Evolutionary conservation across 2,113 vertebrate genomes (phyloP).

Genomic region (Phycodurus eques): DNA sequence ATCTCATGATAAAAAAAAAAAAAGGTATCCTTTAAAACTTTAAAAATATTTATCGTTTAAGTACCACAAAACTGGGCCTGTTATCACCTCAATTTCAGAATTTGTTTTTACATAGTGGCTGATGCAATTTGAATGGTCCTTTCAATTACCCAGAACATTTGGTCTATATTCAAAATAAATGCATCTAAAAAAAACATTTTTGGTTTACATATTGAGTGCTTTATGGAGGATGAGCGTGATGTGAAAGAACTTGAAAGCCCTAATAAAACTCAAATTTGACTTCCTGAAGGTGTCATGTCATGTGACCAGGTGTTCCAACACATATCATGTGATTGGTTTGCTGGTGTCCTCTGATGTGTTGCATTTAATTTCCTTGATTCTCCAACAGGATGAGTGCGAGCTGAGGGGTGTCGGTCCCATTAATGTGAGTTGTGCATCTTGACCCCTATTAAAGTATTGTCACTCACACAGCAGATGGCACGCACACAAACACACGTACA

Average conservation of each 20-base stretch:
- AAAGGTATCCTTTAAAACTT: too few species aligned
- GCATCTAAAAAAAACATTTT: too few species aligned
- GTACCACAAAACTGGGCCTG: too few species aligned
- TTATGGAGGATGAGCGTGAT: background rate
- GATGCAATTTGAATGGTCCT: too few species aligned
- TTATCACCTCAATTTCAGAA: too few species aligned
- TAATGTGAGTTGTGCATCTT: slow-evolving; percentile 69
- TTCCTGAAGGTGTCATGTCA: background rate
- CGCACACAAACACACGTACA: slow-evolving; percentile 21
- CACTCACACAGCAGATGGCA: slow-evolving; percentile 73
- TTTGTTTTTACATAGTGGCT: too few species aligned
- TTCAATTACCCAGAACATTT: too few species aligned
- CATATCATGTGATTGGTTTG: background rate
- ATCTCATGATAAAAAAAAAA: too few species aligned
- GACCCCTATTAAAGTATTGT: slow-evolving; percentile 75
- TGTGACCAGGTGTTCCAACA: background rate
- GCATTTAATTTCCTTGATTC: slow-evolving; percentile 62
- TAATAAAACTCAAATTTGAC: background rate
- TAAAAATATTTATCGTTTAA: too few species aligned
- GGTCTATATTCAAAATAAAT: too few species aligned
- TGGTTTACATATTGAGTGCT: too few species aligned
- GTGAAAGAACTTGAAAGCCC: background rate
- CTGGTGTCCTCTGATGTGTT: slow-evolving; percentile 34
- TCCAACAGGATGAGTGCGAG: slow-evolving; percentile 58
- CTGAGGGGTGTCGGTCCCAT: slow-evolving; percentile 59